Conservation (phyloP, 1,140 invertebrate genomes). For the Drosophila elegans region DNA sequence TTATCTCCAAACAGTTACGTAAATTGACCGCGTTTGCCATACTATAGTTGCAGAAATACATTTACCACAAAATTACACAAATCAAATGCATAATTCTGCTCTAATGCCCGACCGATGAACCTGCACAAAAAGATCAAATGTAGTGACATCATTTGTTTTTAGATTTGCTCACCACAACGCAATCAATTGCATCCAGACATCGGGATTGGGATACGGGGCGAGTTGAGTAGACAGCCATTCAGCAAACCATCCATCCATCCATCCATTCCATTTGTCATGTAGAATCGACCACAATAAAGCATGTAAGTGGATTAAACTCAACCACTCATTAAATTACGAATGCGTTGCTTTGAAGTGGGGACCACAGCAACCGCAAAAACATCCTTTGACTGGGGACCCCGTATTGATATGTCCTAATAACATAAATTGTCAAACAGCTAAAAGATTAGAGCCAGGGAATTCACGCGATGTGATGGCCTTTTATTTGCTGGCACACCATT, state of each 20-base stretch:
- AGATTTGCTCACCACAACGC: slow-evolving; percentile 46
- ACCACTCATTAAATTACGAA: slow-evolving; percentile 70
- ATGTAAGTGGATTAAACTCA: slow-evolving; percentile 70
- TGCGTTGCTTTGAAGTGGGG: slow-evolving; percentile 15
- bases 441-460: slow-evolving; percentile 9
- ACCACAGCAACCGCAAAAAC: slow-evolving; percentile 56
- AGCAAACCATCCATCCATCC: not conserved
- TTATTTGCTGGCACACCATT: not conserved
- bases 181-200: slow-evolving; percentile 38
- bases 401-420: slow-evolving; percentile 52
- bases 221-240: not conserved
- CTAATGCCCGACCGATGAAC: slow-evolving; percentile 14
- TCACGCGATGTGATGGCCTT: not conserved
- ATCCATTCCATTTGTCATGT: slow-evolving; percentile 3
- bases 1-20: not conserved
- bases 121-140: slow-evolving; percentile 38
- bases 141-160: slow-evolving; percentile 54
- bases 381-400: slow-evolving; percentile 51
- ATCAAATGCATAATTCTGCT: slow-evolving; percentile 47
- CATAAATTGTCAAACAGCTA: slow-evolving; percentile 41
- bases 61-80: slow-evolving; percentile 45
- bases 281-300: slow-evolving; percentile 60
- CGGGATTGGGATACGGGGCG: not conserved
- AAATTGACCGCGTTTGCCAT: slow-evolving; percentile 3
- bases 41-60: slow-evolving; percentile 20